Percentiles rank a stretch among this genome's conserved stretches.
phyloP scores from a whole-genome alignment of 2,113 vertebrate genomes.

The Rhodinocichla rosea region DNA sequence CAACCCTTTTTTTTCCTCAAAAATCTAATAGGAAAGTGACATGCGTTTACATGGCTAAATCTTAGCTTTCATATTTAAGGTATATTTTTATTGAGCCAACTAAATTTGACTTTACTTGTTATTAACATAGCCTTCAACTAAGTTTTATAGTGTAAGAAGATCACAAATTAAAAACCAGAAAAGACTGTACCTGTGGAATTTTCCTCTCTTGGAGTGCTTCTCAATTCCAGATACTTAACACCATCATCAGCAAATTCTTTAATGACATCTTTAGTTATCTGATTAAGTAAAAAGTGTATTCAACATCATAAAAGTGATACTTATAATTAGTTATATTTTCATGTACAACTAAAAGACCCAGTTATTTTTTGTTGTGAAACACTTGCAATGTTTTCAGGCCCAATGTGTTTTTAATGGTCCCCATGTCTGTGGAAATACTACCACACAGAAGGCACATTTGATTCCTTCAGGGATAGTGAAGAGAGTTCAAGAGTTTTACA shows the following conservation, averaged over 20 bases:
- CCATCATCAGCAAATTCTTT: constrained; percentile 95
- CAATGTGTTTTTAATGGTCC: not conserved
- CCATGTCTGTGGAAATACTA: not conserved
- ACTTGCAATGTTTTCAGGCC: not conserved
- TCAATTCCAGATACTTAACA: constrained; percentile 93
- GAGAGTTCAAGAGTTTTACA: not conserved
- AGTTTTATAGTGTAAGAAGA: not conserved
- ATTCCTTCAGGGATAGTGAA: not conserved
- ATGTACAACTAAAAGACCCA: not conserved
- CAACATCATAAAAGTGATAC: not conserved
- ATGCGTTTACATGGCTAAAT: not conserved
- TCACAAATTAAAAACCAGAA: not conserved
- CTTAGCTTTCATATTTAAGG: not conserved
- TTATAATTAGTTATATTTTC: not conserved
- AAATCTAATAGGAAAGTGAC: not conserved
- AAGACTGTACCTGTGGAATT: constrained; percentile 66
- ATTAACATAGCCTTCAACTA: not conserved
- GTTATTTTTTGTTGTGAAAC: not conserved
- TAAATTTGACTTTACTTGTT: not conserved
- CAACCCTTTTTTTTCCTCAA: not conserved
- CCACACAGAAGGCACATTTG: not conserved
- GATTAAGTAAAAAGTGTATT: not conserved
- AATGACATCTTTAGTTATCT: constrained; percentile 95
- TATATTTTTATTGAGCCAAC: not conserved
- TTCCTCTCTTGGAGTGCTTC: constrained; percentile 92